Evolutionary conservation across 2,888 invertebrate species (phyloP).

Genomic region (Drosophila vallismaia): DNA sequence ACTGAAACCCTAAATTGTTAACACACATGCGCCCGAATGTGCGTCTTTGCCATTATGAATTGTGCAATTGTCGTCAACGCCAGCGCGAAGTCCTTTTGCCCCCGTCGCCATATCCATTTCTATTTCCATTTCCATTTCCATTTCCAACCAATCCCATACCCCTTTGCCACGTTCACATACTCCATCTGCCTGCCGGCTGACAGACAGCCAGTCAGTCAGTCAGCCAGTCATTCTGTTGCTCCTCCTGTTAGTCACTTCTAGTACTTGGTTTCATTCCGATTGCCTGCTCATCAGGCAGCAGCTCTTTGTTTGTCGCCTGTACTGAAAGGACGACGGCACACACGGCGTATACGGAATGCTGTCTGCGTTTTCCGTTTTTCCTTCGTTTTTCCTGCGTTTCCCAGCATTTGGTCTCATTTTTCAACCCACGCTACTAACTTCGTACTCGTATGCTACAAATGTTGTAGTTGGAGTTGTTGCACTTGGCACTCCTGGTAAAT

Average conservation of each 20-base stretch:
- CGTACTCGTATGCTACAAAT: neutral
- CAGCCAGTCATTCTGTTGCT: constrained; percentile 27
- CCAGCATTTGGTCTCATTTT: constrained; percentile 66
- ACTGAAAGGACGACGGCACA: constrained; percentile 20
- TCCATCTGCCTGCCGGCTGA: constrained; percentile 19
- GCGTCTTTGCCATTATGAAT: constrained; percentile 74
- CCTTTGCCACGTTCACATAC: constrained; percentile 10
- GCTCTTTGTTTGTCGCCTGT: constrained; percentile 36
- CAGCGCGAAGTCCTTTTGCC: constrained; percentile 48
- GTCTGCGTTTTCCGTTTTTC: constrained; percentile 54
- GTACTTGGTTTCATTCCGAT: constrained; percentile 47
- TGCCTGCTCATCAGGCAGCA: constrained; percentile 38
- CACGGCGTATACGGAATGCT: constrained; percentile 52
- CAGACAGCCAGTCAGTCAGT: constrained; percentile 33
- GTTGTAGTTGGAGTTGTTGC: constrained; percentile 30
- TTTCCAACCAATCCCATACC: constrained; percentile 7
- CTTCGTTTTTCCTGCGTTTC: constrained; percentile 46
- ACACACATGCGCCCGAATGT: constrained; percentile 40
- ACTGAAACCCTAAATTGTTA: constrained; percentile 54
- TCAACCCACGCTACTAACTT: constrained; percentile 41
- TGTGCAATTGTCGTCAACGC: constrained; percentile 77
- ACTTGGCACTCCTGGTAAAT: constrained; percentile 70
- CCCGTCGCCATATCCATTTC: constrained; percentile 27
- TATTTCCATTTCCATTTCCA: constrained; percentile 2
- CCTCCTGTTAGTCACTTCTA: constrained; percentile 41